Conservation (phyloP, 2,888 invertebrate species). For the Spisula subtruncata region DNA sequence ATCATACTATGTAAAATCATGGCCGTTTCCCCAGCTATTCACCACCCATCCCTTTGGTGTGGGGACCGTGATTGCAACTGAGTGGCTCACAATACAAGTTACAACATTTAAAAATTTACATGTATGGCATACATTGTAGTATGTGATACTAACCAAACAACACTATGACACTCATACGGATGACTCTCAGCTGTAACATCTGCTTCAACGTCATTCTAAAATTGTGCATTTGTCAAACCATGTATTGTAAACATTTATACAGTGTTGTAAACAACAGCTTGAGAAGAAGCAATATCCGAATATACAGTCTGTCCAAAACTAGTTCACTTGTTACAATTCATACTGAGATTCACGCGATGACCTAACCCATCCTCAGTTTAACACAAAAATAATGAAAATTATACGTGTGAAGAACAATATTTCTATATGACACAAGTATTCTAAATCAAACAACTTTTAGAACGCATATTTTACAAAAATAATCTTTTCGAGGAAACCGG, state of each 20-base stretch:
- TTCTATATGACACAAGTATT: not conserved
- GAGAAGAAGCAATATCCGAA: not conserved
- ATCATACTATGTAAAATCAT: no score
- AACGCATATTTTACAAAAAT: not conserved
- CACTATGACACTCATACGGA: not conserved
- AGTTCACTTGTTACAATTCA: not conserved
- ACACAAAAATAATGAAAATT: not conserved
- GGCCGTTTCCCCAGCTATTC: no score
- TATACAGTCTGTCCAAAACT: not conserved
- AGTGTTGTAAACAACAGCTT: no score
- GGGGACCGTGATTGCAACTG: no score
- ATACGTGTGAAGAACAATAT: not conserved
- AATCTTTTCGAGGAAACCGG: not conserved
- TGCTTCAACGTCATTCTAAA: not conserved
- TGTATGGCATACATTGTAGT: no score
- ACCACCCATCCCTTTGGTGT: no score
- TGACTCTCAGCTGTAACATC: not conserved
- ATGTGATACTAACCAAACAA: conserved; percentile 6
- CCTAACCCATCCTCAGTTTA: conserved; percentile 5
- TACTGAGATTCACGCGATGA: not conserved
- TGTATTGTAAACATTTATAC: not conserved
- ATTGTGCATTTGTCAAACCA: not conserved
- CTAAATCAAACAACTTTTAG: not conserved
- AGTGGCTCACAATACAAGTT: no score
- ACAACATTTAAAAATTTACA: no score